Evolutionary conservation across 1,140 invertebrate species (phyloP).

Genomic region (Melipona quadrifasciata): DNA sequence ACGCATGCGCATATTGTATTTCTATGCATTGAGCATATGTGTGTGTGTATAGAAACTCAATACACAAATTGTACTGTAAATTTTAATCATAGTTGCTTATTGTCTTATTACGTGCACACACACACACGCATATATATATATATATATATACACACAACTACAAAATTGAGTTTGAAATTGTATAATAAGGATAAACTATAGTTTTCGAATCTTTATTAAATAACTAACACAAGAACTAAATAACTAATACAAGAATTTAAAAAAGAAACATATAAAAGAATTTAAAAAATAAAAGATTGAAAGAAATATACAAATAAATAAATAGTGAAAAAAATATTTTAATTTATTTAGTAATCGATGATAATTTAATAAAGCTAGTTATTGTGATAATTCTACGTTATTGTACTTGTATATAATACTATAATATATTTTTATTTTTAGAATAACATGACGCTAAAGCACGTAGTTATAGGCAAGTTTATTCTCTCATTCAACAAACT

Average conservation of each 20-base stretch:
- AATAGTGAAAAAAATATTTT: neutral
- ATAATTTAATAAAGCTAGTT: neutral
- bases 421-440: neutral
- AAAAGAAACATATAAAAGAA: neutral
- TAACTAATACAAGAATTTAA: neutral
- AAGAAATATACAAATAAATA: neutral
- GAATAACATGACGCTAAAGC: slow-evolving; percentile 63
- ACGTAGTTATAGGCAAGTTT: slow-evolving; percentile 73
- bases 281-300: neutral
- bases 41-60: too few species aligned
- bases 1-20: neutral
- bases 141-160: neutral
- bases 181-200: neutral
- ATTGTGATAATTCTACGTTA: neutral
- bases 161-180: neutral
- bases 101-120: neutral
- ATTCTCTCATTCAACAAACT: neutral
- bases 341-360: neutral
- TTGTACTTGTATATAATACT: neutral
- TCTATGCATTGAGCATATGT: neutral
- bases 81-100: too few species aligned
- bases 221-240: too few species aligned
- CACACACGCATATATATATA: neutral
- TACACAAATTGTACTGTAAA: too few species aligned
- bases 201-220: neutral